A percentile compares a stretch with the other conserved stretches of the same genome.
Conservation (phyloP, 2,113 vertebrate genomes). For the Phalacrocorax pelagicus region DNA sequence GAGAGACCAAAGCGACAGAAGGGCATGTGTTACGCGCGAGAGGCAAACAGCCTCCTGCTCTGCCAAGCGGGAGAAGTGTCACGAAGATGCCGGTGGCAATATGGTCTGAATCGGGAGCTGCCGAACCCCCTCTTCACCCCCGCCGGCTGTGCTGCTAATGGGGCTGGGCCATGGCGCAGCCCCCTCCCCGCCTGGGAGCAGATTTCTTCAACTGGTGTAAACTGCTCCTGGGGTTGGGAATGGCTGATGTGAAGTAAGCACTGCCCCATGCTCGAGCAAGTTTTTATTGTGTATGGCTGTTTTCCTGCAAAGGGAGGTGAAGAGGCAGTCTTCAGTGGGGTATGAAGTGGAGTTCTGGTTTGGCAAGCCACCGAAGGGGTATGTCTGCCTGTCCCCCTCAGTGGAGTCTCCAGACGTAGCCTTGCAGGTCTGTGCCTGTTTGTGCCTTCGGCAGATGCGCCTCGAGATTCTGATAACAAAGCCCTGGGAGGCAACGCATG, state of each 20-base stretch:
- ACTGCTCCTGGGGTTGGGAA: neutral
- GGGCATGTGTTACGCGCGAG: neutral
- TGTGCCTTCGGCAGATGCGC: neutral
- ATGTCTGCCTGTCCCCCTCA: neutral
- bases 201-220: neutral
- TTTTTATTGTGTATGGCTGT: neutral
- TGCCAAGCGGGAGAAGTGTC: neutral
- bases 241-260: neutral
- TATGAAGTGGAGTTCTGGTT: neutral
- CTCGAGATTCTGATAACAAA: neutral
- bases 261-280: rapidly evolving
- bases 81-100: neutral
- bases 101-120: neutral
- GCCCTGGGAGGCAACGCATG: neutral
- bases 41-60: conserved; percentile 10
- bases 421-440: neutral
- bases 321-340: neutral
- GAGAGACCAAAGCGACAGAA: neutral
- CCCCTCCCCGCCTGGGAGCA: neutral
- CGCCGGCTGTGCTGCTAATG: neutral
- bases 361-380: neutral
- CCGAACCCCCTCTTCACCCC: neutral
- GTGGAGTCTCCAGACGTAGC: neutral
- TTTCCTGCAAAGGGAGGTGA: neutral
- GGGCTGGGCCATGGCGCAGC: neutral